A percentile compares a stretch with the other conserved stretches of the same genome.
phyloP scores from a whole-genome alignment of 2,797 vertebrate genomes.

The Danio choprae region DNA sequence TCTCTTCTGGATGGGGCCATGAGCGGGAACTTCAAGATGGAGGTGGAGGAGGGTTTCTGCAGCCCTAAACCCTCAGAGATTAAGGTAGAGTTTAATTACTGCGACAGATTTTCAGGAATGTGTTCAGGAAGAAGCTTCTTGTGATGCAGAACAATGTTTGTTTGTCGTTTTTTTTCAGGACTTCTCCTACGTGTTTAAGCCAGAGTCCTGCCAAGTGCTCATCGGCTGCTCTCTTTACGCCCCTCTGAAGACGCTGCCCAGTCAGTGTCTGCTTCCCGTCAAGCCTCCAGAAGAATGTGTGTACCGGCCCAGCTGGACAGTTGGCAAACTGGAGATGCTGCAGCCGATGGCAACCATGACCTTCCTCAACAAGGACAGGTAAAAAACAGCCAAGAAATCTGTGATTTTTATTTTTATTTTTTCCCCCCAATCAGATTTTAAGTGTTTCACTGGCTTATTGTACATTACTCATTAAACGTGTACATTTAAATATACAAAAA shows the following conservation, averaged over 20 bases:
- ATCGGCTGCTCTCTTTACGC: slow-evolving; percentile 98
- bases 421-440: background rate
- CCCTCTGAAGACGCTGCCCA: slow-evolving; percentile 93
- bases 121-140: background rate
- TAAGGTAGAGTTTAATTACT: slow-evolving; percentile 80
- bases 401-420: background rate
- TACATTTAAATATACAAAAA: too few relatives aligned
- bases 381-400: slow-evolving; percentile 40
- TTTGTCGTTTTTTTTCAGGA: slow-evolving; percentile 76
- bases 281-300: slow-evolving; percentile 93
- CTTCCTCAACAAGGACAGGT: slow-evolving; percentile 95
- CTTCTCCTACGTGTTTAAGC: slow-evolving; percentile 95
- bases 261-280: slow-evolving; percentile 91
- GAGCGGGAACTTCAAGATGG: slow-evolving; percentile 91
- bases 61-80: slow-evolving; percentile 97
- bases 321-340: slow-evolving; percentile 92
- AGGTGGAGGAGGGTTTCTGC: slow-evolving; percentile 97
- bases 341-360: slow-evolving; percentile 87
- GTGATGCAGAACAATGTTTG: background rate
- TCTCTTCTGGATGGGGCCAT: slow-evolving; percentile 87
- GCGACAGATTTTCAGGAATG: background rate
- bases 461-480: too few relatives aligned
- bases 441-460: background rate
- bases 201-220: slow-evolving; percentile 90
- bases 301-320: slow-evolving; percentile 93